Conservation (phyloP, 2,113 vertebrate species). For the Calyptommatus sinebrachiatus region DNA sequence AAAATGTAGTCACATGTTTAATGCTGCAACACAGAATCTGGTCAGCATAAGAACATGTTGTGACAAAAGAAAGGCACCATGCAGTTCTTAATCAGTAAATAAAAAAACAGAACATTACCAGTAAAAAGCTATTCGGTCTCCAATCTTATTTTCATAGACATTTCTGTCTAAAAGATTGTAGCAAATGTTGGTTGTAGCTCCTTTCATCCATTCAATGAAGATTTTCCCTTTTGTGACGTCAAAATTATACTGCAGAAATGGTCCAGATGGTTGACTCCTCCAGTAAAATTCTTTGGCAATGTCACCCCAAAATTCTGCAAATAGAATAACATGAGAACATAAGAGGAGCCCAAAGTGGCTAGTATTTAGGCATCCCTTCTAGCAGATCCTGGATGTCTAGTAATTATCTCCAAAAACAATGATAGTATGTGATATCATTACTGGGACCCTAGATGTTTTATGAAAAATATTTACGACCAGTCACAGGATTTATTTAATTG, state of each 20-base stretch:
- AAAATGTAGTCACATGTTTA: no score
- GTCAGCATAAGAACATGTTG: no score
- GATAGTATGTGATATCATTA: no score
- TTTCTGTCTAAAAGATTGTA: constrained; percentile 95
- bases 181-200: constrained; percentile 94
- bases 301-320: constrained; percentile 89
- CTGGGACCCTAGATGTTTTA: no score
- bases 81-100: no score
- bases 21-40: no score
- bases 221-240: constrained; percentile 93
- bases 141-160: constrained; percentile 85
- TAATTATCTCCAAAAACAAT: no score
- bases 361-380: no score
- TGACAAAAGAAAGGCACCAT: no score
- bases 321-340: constrained; percentile 21
- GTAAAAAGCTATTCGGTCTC: constrained; percentile 92
- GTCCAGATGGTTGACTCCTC: constrained; percentile 83
- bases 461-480: no score
- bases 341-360: not conserved
- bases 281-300: constrained; percentile 93
- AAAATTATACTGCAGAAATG: constrained; percentile 91
- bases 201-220: constrained; percentile 93
- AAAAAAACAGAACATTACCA: constrained; percentile 73
- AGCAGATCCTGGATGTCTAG: no score
- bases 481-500: no score